Evolutionary conservation across 2,888 invertebrate species (phyloP), one percentile per base, ranked within the genome.

Genomic region (Masnerella sp.): DNA sequence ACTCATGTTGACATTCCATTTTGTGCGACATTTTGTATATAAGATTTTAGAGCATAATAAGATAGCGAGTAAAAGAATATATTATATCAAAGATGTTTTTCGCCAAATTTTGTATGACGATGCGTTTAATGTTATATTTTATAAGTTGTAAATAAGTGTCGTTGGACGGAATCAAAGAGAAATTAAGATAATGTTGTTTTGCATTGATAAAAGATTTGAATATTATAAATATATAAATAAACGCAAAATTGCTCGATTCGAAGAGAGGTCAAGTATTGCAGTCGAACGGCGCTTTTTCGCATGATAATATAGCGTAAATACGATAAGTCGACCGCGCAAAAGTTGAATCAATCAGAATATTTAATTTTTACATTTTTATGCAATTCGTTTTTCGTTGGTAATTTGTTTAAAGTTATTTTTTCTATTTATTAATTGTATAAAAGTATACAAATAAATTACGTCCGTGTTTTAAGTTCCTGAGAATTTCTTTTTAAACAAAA

Each of bases 1-100:
- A 22, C 36, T 38, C 22, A 36, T 20, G 25, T 49, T 70, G 40
- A 74, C 77, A 77, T 77, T 75, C 75, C 75, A 61, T 30, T 61
- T 40, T 47, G 14, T 40, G 28, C 38, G 49, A 34, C 15, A 49
- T 40, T 30, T 40, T 59, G 49, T 61, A 73, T 54, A 59, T 68
- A 52, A 40, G 12, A 9, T 47, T 56, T 42, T 38, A 15, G 8
- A 32, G 25, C 25, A 52, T 52, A 62, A 62, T 52, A 43, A 11
- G 12, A 32, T 45, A 11, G 28, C 51, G 22, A 11, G 9, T 20
- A 40, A 65, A 65, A 56, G 56, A 56, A 65, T 56, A 65, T 65
- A 47, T 54, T 9, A 22, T 22, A 18, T 3, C 2, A 8, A 42
- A 28, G n/a, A 17, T 11, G 8, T 30, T 32, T 49, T 17, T 5